Percentiles rank a stretch among this genome's conserved stretches.
Evolutionary conservation across 53 echinoderm and acorn worm species (phyloP).

Genomic region (Paelopatides confundens): DNA sequence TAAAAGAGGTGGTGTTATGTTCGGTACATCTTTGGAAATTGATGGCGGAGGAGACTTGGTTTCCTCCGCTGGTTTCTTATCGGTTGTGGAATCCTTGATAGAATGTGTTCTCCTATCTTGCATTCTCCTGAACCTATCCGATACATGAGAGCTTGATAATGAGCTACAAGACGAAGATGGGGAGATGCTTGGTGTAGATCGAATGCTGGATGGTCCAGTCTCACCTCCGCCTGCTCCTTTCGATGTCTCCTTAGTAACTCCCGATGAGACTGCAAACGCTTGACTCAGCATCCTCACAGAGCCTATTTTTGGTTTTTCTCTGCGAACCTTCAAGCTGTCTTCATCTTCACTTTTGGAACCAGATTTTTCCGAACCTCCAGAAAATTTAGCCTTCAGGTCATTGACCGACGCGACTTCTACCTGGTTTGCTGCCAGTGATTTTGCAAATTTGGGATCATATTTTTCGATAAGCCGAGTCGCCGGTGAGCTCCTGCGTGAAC

Average conservation of each 20-base stretch:
- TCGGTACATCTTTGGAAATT: conserved; percentile 38
- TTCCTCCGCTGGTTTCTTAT: background rate
- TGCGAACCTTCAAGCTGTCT: conserved; percentile 56
- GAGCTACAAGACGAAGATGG: conserved; percentile 95
- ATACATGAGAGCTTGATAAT: conserved; percentile 70
- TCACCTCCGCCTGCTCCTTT: conserved; percentile 34
- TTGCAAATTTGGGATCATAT: conserved; percentile 68
- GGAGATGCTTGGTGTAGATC: conserved; percentile 84
- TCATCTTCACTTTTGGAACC: conserved; percentile 41
- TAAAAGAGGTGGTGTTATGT: conserved; percentile 51
- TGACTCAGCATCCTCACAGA: conserved; percentile 92
- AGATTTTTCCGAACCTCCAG: conserved; percentile 63
- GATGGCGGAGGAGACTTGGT: conserved; percentile 28
- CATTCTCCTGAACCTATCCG: conserved; percentile 79
- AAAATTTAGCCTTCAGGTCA: conserved; percentile 80
- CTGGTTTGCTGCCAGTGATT: conserved; percentile 59
- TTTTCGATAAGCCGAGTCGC: conserved; percentile 54
- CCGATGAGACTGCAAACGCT: conserved; percentile 71
- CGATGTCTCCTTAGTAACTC: conserved; percentile 26
- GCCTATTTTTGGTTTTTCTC: conserved; percentile 81
- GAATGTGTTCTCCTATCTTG: conserved; percentile 53
- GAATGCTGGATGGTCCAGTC: conserved; percentile 68
- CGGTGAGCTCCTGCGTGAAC: conserved; percentile 58
- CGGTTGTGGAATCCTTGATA: background rate
- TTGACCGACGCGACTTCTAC: conserved; percentile 67